Base-by-base conservation (phyloP, 2,888 invertebrate species). In the Cotesia congregata region DNA sequence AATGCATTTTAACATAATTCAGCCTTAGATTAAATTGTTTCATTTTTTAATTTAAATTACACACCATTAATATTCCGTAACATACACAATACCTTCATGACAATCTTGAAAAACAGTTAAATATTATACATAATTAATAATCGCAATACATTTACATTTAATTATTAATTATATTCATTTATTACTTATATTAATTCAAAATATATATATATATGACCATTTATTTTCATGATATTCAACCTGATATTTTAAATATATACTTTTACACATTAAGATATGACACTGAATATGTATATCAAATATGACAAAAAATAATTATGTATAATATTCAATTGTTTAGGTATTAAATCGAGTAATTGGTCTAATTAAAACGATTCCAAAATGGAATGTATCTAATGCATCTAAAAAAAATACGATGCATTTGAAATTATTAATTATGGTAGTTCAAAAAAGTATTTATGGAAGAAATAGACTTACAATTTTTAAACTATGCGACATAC, bases 341-440 rank as follows among this genome's bases (percentile, higher is more conserved):
- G 12, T 15, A 39, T 39, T 39, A 30, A 38, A 20, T 59, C 1
- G n/a, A 60, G 60, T 30, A n/a, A 6, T 70, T 70, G 70, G 70
- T 30, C 70, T n/a, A 38, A 70, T 70, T 69, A 15, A 61, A 20
- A 71, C 61, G n/a, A 38, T 39, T 61, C 38, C 61, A 15, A 17
- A 75, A 60, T 76, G 76, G 76, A 76, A 76, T 76, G 76, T 72
- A 72, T 72, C 61, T 39, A 17, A 67, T 67, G 67, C 67, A 72
- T 61, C 73, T 50, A 30, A 59, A 67, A 30, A 38, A 39, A 15
- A 41, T 17, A 39, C 61, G 39, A 62, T 71, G 61, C 62, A 71
- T 39, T 61, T 69, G 38, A 38, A 64, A 64, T 59, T 3, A 9
- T 65, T 65, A 17, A 50, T 65, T 30, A 30, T 30, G 2, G 30